These are phyloP conservation scores for Periophthalmus modestus DNA, from an alignment of 2,113 vertebrate species.

Conservation along the genomic window DNA sequence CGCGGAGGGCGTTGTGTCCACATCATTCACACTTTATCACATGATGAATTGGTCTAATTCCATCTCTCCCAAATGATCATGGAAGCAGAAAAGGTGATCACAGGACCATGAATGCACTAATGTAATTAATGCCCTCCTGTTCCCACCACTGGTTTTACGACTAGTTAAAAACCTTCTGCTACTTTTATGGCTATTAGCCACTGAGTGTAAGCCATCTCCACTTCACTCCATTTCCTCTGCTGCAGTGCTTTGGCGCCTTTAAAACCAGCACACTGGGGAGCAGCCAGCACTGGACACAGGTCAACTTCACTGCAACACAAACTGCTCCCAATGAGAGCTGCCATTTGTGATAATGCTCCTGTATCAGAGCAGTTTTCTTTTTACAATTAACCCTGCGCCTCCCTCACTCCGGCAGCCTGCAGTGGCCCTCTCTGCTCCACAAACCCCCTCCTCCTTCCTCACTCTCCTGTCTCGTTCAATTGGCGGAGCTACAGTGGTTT, in stretches of 20 bases:
- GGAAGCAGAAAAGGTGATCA: conserved; percentile 73
- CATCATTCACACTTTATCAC: conserved; percentile 39
- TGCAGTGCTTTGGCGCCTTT: conserved; percentile 55
- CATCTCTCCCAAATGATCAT: conserved; percentile 65
- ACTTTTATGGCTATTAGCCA: conserved; percentile 76
- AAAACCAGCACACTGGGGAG: conserved; percentile 57
- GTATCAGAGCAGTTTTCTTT: conserved; percentile 46
- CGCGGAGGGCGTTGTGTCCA: conserved; percentile 13
- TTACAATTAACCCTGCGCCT: conserved; percentile 39
- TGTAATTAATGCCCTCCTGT: conserved; percentile 77
- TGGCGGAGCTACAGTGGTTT: conserved; percentile 67
- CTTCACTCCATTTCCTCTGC: conserved; percentile 52
- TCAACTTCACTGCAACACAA: conserved; percentile 40
- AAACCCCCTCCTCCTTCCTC: conserved; percentile 38
- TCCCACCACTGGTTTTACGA: conserved; percentile 75
- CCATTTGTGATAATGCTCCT: conserved; percentile 38
- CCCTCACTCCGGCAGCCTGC: conserved; percentile 24
- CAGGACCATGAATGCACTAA: conserved; percentile 74
- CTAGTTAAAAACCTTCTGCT: conserved; percentile 78
- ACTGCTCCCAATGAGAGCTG: conserved; percentile 46
- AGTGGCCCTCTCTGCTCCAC: conserved; percentile 40
- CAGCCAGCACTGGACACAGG: conserved; percentile 42
- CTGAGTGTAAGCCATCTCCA: conserved; percentile 68
- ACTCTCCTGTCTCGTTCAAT: conserved; percentile 58
- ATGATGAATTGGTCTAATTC: conserved; percentile 64